These are phyloP conservation scores for Chloroclysta siterata DNA, from an alignment of 2,888 invertebrate genomes.

Conservation along the genomic window DNA sequence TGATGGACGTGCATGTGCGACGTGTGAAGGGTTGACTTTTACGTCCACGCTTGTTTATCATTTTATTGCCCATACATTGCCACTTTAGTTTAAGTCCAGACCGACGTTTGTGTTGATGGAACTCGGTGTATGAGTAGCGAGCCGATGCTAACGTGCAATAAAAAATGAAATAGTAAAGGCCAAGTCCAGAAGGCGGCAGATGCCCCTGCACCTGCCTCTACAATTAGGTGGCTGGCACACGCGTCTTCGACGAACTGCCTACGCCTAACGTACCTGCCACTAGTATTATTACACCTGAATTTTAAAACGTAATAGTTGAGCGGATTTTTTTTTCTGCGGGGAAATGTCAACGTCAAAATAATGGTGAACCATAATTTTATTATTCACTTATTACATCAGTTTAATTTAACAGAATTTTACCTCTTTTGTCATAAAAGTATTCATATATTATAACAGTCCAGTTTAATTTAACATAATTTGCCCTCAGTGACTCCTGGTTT, in stretches of 20 bases:
- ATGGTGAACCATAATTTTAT: no score
- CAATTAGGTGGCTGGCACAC: slow-evolving; percentile 75
- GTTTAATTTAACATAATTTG: no score
- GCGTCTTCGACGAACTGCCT: slow-evolving; percentile 60
- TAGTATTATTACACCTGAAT: slow-evolving; percentile 19
- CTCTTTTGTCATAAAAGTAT: no score
- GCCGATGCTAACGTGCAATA: slow-evolving; percentile 51
- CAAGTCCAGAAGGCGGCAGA: slow-evolving; percentile 74
- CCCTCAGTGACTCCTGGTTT: no score
- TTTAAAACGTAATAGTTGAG: not conserved
- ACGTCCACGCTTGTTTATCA: slow-evolving; percentile 31
- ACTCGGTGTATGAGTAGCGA: slow-evolving; percentile 51
- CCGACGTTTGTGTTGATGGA: slow-evolving; percentile 40
- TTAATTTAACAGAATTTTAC: no score
- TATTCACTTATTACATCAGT: no score
- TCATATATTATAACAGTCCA: no score
- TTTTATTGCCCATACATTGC: slow-evolving; percentile 55
- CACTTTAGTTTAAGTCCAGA: slow-evolving; percentile 52
- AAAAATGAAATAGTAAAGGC: slow-evolving; percentile 67
- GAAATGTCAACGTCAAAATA: no score
- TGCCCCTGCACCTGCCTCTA: slow-evolving; percentile 75
- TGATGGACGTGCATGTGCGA: slow-evolving; percentile 53
- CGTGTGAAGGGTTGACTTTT: slow-evolving; percentile 32
- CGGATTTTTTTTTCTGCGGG: no score
- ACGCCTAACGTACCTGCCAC: slow-evolving; percentile 16